Percentiles rank a stretch among this genome's conserved stretches.
Evolutionary conservation across 2,888 invertebrate species (phyloP).

Genomic region (Conchocele bisecta): DNA sequence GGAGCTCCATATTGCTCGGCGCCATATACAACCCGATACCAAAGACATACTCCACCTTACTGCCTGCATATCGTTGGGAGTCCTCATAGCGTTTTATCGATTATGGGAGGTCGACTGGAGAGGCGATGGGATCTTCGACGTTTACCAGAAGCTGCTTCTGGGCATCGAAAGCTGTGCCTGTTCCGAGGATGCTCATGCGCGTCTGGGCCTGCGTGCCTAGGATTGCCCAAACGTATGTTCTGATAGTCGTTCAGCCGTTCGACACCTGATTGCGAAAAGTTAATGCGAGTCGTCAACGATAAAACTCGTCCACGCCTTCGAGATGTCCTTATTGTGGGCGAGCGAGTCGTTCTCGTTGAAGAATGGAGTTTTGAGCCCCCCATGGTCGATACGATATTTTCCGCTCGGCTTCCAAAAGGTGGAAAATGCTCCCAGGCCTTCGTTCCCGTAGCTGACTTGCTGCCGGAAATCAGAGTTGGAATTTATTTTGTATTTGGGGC

Average conservation of each 20-base stretch:
- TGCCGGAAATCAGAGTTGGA: background rate
- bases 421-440: background rate
- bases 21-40: conserved; percentile 18
- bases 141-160: conserved; percentile 18
- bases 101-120: conserved; percentile 9
- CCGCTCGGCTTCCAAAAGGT: background rate
- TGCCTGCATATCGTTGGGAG: conserved; percentile 1
- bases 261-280: conserved; percentile 16
- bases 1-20: conserved; percentile 22
- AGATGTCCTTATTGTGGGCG: background rate
- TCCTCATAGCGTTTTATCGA: conserved; percentile 9
- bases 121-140: conserved; percentile 9
- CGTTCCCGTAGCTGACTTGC: background rate
- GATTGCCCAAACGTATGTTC: conserved; percentile 8
- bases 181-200: conserved; percentile 1
- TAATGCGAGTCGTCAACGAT: conserved; percentile 6
- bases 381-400: background rate
- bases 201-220: conserved; percentile 13
- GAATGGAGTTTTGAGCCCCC: background rate
- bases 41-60: conserved; percentile 12
- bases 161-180: conserved; percentile 17
- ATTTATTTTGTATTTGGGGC: too few species aligned
- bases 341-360: background rate
- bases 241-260: conserved; percentile 21
- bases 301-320: background rate